Percentiles rank a stretch among this genome's conserved stretches.
Conservation (phyloP, 2,113 vertebrate genomes). For the Alouatta palliata region DNA sequence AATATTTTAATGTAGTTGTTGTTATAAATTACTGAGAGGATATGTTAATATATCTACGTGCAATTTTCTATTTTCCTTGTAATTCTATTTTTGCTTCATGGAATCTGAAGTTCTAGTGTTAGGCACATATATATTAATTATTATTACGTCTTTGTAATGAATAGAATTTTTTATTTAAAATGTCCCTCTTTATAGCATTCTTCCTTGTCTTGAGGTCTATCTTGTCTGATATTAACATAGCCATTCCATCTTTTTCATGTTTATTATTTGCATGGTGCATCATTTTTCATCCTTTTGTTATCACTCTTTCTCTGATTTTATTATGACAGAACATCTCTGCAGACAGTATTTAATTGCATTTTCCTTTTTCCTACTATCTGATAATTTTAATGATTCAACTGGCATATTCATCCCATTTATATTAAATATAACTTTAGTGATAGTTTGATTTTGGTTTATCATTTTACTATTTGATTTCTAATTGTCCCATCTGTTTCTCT, state of each 20-base stretch:
- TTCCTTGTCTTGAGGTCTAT: neutral
- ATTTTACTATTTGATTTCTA: slow-evolving; percentile 17
- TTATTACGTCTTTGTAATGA: neutral
- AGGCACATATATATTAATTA: neutral
- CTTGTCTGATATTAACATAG: neutral
- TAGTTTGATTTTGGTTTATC: neutral
- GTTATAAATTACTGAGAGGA: slow-evolving; percentile 15
- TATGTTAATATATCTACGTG: neutral
- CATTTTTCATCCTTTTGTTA: neutral
- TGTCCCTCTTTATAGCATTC: neutral
- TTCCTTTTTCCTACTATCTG: neutral
- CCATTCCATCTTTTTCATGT: neutral
- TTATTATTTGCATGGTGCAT: neutral
- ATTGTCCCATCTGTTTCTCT: neutral
- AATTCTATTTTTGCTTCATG: neutral
- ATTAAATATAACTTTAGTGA: neutral
- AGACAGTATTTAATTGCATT: neutral
- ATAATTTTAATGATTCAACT: neutral
- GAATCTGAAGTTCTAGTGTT: neutral
- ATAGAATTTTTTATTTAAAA: neutral
- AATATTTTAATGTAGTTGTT: neutral
- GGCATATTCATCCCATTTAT: neutral
- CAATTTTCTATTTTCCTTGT: neutral
- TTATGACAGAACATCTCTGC: slow-evolving; percentile 23
- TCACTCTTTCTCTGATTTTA: slow-evolving; percentile 7